phyloP scores from a whole-genome alignment of 2,888 invertebrate genomes.

The Sympetrum striolatum region DNA sequence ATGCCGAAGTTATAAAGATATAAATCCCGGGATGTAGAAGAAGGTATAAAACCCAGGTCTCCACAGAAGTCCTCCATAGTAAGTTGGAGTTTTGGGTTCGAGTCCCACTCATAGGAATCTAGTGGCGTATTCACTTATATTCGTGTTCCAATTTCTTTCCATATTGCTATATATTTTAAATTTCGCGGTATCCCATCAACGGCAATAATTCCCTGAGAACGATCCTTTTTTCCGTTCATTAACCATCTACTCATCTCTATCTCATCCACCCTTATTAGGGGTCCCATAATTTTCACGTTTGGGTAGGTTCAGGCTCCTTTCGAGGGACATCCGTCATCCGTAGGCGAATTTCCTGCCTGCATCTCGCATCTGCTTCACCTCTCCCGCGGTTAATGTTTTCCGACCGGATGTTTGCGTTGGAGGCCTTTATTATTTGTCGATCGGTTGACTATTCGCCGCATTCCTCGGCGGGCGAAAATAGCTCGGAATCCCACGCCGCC shows the following conservation, averaged over 20 bases:
- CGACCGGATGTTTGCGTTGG: conserved; percentile 4
- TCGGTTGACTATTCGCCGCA: background rate
- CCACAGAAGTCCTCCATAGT: no score
- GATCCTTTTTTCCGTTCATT: no score
- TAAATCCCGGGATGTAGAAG: no score
- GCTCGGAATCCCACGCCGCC: background rate
- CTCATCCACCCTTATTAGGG: background rate
- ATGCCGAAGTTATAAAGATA: no score
- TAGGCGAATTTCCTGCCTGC: background rate
- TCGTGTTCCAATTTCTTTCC: no score
- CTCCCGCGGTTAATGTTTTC: background rate
- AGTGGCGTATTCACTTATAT: no score
- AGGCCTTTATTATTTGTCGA: background rate
- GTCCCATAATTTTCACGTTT: conserved; percentile 7
- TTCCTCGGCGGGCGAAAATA: background rate
- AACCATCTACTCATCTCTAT: background rate
- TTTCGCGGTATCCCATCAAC: no score
- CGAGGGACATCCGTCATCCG: background rate
- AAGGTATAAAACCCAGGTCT: no score
- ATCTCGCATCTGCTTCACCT: background rate
- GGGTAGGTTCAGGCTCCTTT: conserved; percentile 24
- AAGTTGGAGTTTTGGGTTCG: no score
- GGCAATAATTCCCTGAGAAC: no score
- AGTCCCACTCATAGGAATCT: no score
- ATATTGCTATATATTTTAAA: no score